Conservation (phyloP, 2,113 vertebrate species). For the Formicarius rufipectus region DNA sequence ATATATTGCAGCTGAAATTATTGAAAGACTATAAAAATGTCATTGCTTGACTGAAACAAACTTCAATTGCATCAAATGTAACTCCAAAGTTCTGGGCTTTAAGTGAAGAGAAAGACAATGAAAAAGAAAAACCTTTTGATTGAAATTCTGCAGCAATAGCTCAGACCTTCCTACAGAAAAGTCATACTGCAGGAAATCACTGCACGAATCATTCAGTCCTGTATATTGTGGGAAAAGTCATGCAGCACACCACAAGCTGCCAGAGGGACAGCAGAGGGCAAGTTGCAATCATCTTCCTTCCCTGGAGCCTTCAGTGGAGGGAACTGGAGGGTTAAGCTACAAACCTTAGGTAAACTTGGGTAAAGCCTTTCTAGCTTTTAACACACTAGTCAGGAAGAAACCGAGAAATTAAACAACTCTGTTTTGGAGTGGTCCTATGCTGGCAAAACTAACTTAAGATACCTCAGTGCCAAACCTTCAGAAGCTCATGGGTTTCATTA, state of each 20-base stretch:
- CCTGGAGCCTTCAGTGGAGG: background rate
- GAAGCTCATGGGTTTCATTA: background rate
- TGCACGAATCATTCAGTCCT: background rate
- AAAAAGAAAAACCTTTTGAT: background rate
- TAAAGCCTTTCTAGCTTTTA: background rate
- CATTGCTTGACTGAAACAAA: background rate
- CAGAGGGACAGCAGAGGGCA: background rate
- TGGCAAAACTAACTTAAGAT: background rate
- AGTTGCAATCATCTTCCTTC: background rate
- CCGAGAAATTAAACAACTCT: background rate
- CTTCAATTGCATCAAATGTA: background rate
- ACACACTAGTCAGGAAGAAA: background rate
- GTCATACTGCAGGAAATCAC: background rate
- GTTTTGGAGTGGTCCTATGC: fast-evolving
- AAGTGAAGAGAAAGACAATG: background rate
- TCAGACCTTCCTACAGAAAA: background rate
- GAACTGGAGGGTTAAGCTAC: background rate
- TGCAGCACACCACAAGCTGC: background rate
- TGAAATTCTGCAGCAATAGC: background rate
- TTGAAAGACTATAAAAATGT: background rate
- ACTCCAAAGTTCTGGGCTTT: background rate
- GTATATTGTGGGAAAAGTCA: background rate
- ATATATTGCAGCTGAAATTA: background rate
- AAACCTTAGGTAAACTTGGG: background rate
- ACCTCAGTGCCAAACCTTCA: background rate